Conservation (phyloP, 2,113 vertebrate species). For the Gavia stellata region DNA sequence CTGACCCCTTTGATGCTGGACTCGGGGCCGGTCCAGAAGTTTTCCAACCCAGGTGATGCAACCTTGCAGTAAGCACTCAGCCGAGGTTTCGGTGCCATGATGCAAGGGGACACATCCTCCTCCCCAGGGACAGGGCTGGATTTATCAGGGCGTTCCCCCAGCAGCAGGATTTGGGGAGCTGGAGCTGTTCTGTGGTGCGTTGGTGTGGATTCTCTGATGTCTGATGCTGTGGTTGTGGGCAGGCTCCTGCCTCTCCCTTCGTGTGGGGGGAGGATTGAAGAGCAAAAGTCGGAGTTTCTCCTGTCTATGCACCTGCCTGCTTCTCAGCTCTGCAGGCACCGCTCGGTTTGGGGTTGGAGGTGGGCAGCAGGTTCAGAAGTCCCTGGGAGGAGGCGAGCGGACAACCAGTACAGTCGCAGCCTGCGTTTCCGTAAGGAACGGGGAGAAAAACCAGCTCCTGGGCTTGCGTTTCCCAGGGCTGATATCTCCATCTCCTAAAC, state of each 20-base stretch:
- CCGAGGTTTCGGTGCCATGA: background rate
- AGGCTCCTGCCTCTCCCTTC: background rate
- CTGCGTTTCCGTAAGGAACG: accelerated
- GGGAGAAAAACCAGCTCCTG: background rate
- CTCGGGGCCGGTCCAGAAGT: background rate
- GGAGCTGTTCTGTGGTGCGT: background rate
- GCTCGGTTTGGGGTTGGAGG: background rate
- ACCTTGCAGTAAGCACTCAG: accelerated
- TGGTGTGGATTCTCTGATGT: constrained; percentile 4
- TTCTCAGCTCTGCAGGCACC: background rate
- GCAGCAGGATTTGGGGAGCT: background rate
- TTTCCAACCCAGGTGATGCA: background rate
- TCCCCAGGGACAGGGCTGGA: background rate
- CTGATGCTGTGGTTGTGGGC: background rate
- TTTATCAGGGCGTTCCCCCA: background rate
- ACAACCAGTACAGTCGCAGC: background rate
- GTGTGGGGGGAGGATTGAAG: background rate
- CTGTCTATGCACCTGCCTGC: background rate
- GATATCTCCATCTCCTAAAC: background rate
- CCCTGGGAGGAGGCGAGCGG: background rate
- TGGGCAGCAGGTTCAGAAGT: background rate
- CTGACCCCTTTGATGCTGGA: background rate
- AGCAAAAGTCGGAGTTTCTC: background rate
- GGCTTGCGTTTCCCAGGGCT: background rate
- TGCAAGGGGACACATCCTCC: background rate